Base-by-base conservation (phyloP, 2,113 vertebrate genomes). In the Climacteris rufus region DNA sequence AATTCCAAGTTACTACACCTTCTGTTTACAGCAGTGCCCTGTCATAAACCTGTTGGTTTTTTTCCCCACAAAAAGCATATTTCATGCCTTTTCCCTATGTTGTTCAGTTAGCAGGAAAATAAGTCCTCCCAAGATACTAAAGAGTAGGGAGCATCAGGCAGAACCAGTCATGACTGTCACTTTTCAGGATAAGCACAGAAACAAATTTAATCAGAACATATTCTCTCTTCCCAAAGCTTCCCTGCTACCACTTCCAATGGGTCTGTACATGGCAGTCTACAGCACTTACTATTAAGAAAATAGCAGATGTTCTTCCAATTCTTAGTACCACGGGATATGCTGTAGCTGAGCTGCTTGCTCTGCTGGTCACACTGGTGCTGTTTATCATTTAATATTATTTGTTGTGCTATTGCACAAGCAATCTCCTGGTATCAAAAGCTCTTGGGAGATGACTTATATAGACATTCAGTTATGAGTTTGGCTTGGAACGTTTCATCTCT, bases 281-380 rank as follows among this genome's bases (percentile, higher is more conserved):
- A 84, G 49, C 23, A 72, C 16, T n/a, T 18, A 49, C 44, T 60
- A 74, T n/a, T 37, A 86, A 59, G 52, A 66, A 70, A 83, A 49
- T 6, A 77, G 42, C 9, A 65, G 18, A 53, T 37, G 6, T 3
- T 81, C 6, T 70, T 77, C 39, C 64, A 47, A 21, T 40, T 90
- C 39, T 52, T 30, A 63, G 39, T 42, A 65, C 50, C 35, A 59
- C 0, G 0, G 39, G 23, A 47, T 31, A 12, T 16, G 5, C 25
- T 8, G 9, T 30, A 87, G 70, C 23, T 88, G 42, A 93, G 63
- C 39, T 18, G 8, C 37, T 78, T 69, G 24, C 45, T 87, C 49
- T 65, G 24, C 37, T 76, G 59, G 18, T 83, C 39, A 42, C 27
- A 54, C 6, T 37, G 18, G 16, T 74, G 35, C 4, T 74, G 35